Evolutionary conservation across 30 jellyfish, hydroid and myxozoan genomes (phyloP), one percentile per base, ranked within the genome.

Genomic region (Aurelia sp.): DNA sequence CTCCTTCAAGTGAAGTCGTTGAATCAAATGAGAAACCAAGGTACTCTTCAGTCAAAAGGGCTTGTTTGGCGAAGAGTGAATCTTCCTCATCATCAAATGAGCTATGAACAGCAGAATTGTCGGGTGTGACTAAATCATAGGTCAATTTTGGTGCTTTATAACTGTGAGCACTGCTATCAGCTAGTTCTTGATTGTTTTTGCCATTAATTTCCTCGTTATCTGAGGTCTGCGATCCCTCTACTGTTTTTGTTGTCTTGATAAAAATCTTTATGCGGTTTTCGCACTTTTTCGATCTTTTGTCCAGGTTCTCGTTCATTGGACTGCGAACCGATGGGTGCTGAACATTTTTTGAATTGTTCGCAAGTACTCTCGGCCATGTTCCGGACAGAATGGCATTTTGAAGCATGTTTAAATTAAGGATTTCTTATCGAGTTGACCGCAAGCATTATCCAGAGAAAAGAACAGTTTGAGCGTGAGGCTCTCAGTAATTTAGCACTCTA

Each of bases 21-120:
- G 93, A 84, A 52, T 84, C 93, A 76, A 84, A 63, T 1, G 93
- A 84, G 6, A 66, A 80, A 0, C 93, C 93, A 44, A 84, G 76
- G 40, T 10, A 84, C 52, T 84, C 93, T 63, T 84, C 88, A 0
- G 74, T 41, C n/a, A 63, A 63, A 0, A 63, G 89, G 9, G 24
- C 69, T 59, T 44, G 55, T 21, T 59, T 59, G 33, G 69, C 33
- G 69, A 3, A 59, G 2, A 59, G 12, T 18, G 72, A 27, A 21
- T 63, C 78, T 12, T 7, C 55, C 41, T 47, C 51, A 13, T 47
- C 51, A 13, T 69, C 22, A 30, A 74, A 79, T 8, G 53, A 63
- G 80, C 51, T 40, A 47, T 51, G 33, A 59, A 21, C 24, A 59
- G 24, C 40, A 10, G 89, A 51, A 27, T 69, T 11, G 19, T 64